A percentile compares a stretch with the other conserved stretches of the same genome.
Evolutionary conservation across 2,797 vertebrate species (phyloP).

Genomic region (Enteromius trimaculatus): DNA sequence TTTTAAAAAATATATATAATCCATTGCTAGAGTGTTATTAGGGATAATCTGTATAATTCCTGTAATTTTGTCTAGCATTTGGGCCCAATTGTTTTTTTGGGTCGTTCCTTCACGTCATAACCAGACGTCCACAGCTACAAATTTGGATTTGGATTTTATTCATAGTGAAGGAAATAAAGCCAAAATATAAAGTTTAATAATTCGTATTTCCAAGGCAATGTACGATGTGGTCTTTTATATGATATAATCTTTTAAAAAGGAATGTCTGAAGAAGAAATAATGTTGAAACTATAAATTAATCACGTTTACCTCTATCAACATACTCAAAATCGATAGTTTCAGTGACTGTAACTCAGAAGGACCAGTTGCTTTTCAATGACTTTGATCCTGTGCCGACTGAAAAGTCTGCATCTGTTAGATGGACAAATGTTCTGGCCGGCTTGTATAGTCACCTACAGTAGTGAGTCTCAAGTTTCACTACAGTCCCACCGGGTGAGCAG

Average conservation of each 20-base stretch:
- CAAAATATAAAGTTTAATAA: background rate
- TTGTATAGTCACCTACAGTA: conserved; percentile 7
- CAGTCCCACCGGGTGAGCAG: conserved; percentile 23
- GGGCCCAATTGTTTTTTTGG: background rate
- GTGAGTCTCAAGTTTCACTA: conserved; percentile 5
- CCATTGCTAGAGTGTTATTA: conserved; percentile 62
- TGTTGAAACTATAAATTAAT: background rate
- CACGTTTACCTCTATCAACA: background rate
- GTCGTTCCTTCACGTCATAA: background rate
- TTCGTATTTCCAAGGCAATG: background rate
- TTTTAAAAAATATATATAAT: no score
- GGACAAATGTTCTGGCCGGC: background rate
- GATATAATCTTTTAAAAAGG: background rate
- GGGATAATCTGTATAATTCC: conserved; percentile 67
- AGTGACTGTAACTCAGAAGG: background rate
- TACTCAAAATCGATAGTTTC: background rate
- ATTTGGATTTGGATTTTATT: background rate
- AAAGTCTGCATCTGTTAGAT: background rate
- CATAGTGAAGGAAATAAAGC: background rate
- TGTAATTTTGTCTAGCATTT: conserved; percentile 52
- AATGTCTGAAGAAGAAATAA: background rate
- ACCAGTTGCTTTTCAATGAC: background rate
- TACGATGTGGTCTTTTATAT: background rate
- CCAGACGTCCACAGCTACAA: background rate
- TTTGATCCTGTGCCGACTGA: background rate